These are phyloP conservation scores for Azorinus chamasolen DNA, from an alignment of 2,888 invertebrate species.

Conservation along the genomic window DNA sequence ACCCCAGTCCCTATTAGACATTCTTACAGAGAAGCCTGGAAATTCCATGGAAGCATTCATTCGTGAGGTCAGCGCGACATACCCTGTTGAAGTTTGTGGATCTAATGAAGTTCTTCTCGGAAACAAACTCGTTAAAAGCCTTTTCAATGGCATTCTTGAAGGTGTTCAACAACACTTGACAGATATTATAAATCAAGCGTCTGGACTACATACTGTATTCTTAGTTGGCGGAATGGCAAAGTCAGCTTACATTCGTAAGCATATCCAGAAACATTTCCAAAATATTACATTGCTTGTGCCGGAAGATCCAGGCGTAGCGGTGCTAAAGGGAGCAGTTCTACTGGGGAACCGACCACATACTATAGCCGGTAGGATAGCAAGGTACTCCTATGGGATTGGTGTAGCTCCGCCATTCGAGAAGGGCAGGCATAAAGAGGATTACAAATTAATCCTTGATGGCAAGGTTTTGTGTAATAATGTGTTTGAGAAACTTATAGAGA, in stretches of 20 bases:
- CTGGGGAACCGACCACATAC: slow-evolving; percentile 14
- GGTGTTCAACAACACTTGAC: background rate
- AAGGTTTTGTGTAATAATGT: slow-evolving; percentile 22
- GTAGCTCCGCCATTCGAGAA: slow-evolving; percentile 17
- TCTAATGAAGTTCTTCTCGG: slow-evolving; percentile 7
- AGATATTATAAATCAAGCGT: background rate
- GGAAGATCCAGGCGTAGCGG: too few species aligned
- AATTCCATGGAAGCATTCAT: slow-evolving; percentile 4
- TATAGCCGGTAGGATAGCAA: slow-evolving; percentile 22
- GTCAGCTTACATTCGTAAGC: slow-evolving; percentile 4
- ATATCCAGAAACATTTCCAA: slow-evolving; percentile 12
- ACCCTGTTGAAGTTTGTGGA: slow-evolving; percentile 8
- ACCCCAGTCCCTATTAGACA: slow-evolving; percentile 5
- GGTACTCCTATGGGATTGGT: slow-evolving; percentile 24
- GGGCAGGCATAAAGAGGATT: slow-evolving; percentile 6
- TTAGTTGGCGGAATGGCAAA: too few species aligned
- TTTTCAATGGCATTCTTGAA: slow-evolving; percentile 20
- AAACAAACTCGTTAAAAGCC: slow-evolving; percentile 6
- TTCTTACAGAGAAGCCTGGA: background rate
- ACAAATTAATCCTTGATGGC: slow-evolving; percentile 26
- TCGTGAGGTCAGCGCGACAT: background rate
- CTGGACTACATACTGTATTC: slow-evolving; percentile 12
- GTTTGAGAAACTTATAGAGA: too few species aligned
- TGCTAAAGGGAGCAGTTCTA: too few species aligned
- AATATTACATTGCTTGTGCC: too few species aligned